phyloP scores from a whole-genome alignment of 1,140 invertebrate species.

The Scaptomyza montana region DNA sequence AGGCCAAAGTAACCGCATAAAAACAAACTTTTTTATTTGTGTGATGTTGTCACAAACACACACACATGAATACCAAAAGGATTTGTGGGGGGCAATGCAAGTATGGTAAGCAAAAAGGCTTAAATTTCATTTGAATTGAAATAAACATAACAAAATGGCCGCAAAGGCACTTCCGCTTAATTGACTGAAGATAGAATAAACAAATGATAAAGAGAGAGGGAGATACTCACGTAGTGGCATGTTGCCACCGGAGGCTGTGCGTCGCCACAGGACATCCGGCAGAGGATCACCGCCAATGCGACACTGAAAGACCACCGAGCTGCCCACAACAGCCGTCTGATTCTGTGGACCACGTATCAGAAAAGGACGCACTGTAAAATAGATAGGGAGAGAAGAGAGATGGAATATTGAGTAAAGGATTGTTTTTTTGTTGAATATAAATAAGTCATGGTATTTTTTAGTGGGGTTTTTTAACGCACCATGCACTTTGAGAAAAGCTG shows the following conservation, averaged over 20 bases:
- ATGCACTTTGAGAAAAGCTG: conserved; percentile 91
- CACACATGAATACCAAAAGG: background rate
- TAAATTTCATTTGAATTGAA: conserved; percentile 75
- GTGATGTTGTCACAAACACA: conserved; percentile 9
- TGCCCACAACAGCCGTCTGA: conserved; percentile 88
- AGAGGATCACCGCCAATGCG: conserved; percentile 89
- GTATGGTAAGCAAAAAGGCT: conserved; percentile 66
- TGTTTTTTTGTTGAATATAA: background rate
- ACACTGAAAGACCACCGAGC: conserved; percentile 92
- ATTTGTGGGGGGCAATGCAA: background rate
- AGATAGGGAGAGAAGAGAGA: background rate
- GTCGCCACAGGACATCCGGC: conserved; percentile 90
- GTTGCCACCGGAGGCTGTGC: conserved; percentile 88
- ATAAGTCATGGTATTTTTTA: too few species aligned
- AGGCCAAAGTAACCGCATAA: conserved; percentile 71
- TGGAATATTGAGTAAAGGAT: background rate
- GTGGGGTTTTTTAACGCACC: conserved; percentile 86
- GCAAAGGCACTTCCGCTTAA: conserved; percentile 66
- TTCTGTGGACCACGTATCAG: conserved; percentile 91
- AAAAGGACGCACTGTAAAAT: conserved; percentile 89
- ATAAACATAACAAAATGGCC: conserved; percentile 51
- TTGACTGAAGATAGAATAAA: conserved; percentile 43
- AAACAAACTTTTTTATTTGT: conserved; percentile 60
- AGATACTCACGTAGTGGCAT: conserved; percentile 87
- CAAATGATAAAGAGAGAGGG: background rate